Base-by-base conservation (phyloP, 2,113 vertebrate species). In the Pogona vitticeps region DNA sequence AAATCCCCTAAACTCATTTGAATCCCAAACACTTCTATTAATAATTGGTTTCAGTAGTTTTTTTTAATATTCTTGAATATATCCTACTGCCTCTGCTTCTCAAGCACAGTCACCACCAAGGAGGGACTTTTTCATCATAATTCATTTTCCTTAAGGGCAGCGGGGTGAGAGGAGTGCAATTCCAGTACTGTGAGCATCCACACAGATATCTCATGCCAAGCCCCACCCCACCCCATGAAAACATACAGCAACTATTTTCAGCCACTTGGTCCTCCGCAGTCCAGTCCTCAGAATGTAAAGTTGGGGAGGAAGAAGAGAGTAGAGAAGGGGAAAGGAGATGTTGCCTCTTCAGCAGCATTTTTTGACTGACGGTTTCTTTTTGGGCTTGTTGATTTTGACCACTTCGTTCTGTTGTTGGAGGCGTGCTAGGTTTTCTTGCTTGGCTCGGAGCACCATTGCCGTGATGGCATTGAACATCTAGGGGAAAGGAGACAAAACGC, bases 401-500 rank as follows among this genome's bases (percentile, higher is more conserved):
- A 97, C 97, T 94, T 97, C 97, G 4, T 95, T 91, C 33, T 93
- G 97, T 95, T 0, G 95, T 94, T 77, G 96, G 75, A 93, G 89
- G 93, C 96, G 95, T 95, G 91, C 96, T 94, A 97, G 95, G 46
- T 85, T 90, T 21, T 92, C 91, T 87, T 97, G 97, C 95, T 98
- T 97, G 85, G 94, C 94, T 42, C 94, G 92, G 5, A 98, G 97
- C 12, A 97, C 97, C 96, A 97, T 96, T 92, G 92, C 94, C 3
- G 97, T 97, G 89, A 97, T 97, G 1, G 96, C 95, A 91, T 97
- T 97, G 93, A 98, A 98, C 97, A 98, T 98, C 97, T 98, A 92
- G 1, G 17, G 59, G n/a, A 36, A 14, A 23, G 23, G 58, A 75
- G 2, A 36, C 3, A 63, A 52, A 33, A 20, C 28, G 33, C 13